Percentiles rank a stretch among this genome's conserved stretches.
Evolutionary conservation across 2,888 invertebrate genomes (phyloP).

Genomic region (Heliconius hortense): DNA sequence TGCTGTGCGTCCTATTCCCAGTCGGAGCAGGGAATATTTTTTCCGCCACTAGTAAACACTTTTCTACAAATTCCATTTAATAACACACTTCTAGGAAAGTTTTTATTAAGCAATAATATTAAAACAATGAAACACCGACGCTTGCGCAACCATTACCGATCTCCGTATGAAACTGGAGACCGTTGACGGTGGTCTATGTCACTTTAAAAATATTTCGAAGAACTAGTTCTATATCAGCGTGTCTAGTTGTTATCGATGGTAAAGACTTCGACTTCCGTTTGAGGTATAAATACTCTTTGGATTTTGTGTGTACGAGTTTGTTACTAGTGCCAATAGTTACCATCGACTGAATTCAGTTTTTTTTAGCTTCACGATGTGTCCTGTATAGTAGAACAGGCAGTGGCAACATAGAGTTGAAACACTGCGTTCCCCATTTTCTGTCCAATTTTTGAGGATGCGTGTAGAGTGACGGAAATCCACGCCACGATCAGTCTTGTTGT

Average conservation of each 20-base stretch:
- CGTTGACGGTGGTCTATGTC: slow-evolving; percentile 41
- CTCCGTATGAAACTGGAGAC: slow-evolving; percentile 39
- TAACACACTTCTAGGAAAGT: slow-evolving; percentile 10
- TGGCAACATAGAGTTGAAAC: neutral
- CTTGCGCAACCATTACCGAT: slow-evolving; percentile 34
- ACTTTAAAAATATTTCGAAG: slow-evolving; percentile 35
- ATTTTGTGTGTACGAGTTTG: neutral
- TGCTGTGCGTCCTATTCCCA: too few species aligned
- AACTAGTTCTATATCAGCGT: slow-evolving; percentile 17
- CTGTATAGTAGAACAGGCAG: neutral
- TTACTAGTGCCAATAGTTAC: too few species aligned
- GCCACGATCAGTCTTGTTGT: neutral
- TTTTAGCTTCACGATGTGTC: too few species aligned
- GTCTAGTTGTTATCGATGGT: neutral
- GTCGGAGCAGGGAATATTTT: too few species aligned
- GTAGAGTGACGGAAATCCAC: neutral
- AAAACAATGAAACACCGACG: slow-evolving; percentile 38
- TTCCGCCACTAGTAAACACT: neutral
- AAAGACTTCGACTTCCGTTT: neutral
- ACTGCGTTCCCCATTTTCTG: neutral
- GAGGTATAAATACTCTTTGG: neutral
- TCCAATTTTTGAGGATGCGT: neutral
- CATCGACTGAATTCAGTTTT: too few species aligned
- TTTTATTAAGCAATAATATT: slow-evolving; percentile 30
- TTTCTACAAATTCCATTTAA: slow-evolving; percentile 17